Evolutionary conservation across 2,113 vertebrate genomes (phyloP).

Genomic region (Pelobates fuscus): DNA sequence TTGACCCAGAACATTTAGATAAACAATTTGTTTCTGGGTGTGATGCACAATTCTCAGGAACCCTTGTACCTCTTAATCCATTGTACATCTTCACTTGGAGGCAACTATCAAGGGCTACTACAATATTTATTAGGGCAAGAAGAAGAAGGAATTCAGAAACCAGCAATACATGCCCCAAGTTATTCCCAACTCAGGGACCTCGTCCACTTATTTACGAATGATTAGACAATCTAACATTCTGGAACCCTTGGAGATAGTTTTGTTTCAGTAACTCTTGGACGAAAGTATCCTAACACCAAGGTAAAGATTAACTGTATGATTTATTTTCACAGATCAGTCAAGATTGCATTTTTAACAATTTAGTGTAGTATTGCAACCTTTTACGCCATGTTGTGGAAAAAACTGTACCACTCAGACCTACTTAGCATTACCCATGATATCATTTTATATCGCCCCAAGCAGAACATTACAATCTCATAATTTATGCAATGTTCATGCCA

Average conservation of each 20-base stretch:
- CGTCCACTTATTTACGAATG: too few species aligned
- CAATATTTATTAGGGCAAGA: too few species aligned
- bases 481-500: background rate
- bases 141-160: too few species aligned
- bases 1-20: too few species aligned
- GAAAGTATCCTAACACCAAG: conserved; percentile 16
- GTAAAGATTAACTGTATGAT: conserved; percentile 29
- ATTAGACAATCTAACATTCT: background rate
- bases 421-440: background rate
- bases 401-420: background rate
- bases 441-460: background rate
- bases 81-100: too few species aligned
- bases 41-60: too few species aligned
- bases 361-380: background rate
- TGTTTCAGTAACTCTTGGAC: conserved; percentile 24
- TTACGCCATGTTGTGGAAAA: background rate
- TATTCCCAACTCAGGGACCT: too few species aligned
- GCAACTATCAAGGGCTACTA: too few species aligned
- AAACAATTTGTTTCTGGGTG: too few species aligned
- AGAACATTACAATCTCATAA: background rate
- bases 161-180: too few species aligned
- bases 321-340: conserved; percentile 16
- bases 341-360: background rate
- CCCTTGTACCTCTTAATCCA: too few species aligned
- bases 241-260: conserved; percentile 27